These are phyloP conservation scores for Garra rufa DNA, from an alignment of 2,113 vertebrate species.

Conservation along the genomic window DNA sequence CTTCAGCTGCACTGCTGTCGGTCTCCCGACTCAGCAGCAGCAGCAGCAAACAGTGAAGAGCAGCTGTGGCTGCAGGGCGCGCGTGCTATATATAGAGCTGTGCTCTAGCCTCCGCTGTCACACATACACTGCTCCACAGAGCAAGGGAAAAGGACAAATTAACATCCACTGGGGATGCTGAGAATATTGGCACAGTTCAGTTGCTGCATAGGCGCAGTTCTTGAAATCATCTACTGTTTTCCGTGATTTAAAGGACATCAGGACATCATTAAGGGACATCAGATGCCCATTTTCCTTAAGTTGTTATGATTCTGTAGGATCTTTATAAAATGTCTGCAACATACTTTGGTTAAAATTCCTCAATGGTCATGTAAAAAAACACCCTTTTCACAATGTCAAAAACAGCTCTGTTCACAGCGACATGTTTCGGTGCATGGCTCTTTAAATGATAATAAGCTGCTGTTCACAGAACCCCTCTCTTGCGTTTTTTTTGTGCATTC, in stretches of 20 bases:
- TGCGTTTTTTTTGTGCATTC: too few relatives aligned
- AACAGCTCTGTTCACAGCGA: too few relatives aligned
- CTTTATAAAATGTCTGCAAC: too few relatives aligned
- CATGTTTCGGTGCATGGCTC: too few relatives aligned
- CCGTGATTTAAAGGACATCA: not conserved
- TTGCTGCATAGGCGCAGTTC: not conserved
- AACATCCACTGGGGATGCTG: constrained; percentile 33
- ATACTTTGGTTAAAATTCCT: too few relatives aligned
- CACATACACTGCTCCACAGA: constrained; percentile 6
- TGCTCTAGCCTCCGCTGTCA: constrained; percentile 17
- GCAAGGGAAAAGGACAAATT: constrained; percentile 34
- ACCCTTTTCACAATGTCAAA: too few relatives aligned
- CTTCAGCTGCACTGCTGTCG: constrained; percentile 28
- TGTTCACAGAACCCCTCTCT: too few relatives aligned
- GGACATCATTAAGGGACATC: too few relatives aligned
- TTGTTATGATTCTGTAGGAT: too few relatives aligned
- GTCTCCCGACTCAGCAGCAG: not conserved
- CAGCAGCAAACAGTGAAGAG: constrained; percentile 29
- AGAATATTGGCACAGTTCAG: not conserved
- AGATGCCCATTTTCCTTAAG: too few relatives aligned
- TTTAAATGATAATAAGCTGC: too few relatives aligned
- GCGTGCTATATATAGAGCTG: constrained; percentile 51
- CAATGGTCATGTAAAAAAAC: too few relatives aligned
- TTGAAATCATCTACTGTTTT: not conserved
- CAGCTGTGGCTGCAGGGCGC: constrained; percentile 49